Evolutionary conservation across 1,140 invertebrate genomes (phyloP).

Genomic region (Stenopsyche tienmushanensis): DNA sequence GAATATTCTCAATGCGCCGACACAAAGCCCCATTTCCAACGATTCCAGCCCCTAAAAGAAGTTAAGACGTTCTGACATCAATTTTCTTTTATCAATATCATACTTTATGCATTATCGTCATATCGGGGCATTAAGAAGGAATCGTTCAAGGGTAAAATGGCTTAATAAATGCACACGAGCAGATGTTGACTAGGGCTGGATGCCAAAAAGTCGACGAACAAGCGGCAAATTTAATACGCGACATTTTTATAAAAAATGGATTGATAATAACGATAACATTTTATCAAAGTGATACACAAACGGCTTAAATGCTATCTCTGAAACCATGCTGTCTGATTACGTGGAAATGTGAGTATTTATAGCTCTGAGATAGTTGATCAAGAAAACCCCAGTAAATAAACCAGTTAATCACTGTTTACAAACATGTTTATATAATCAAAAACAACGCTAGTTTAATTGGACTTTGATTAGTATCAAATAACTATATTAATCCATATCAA

Average conservation of each 20-base stretch:
- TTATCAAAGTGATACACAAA: no score
- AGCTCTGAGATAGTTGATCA: no score
- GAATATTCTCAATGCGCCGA: constrained; percentile 19
- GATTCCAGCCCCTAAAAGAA: not conserved
- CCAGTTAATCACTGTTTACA: no score
- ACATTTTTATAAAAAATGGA: not conserved
- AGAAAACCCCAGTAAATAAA: no score
- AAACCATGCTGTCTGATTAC: no score
- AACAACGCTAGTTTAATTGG: no score
- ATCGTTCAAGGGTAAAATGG: constrained; percentile 35
- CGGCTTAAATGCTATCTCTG: no score
- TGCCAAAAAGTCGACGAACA: not conserved
- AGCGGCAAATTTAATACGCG: not conserved
- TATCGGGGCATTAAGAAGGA: constrained; percentile 33
- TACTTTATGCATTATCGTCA: constrained; percentile 35
- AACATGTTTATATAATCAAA: no score
- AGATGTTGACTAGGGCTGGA: constrained; percentile 15
- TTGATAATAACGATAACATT: no score
- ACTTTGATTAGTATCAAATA: no score
- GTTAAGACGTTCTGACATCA: constrained; percentile 8
- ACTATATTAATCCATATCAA: no score
- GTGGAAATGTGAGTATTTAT: no score
- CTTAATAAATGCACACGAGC: constrained; percentile 32
- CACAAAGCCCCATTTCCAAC: constrained; percentile 4
- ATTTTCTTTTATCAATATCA: constrained; percentile 20